Percentiles rank a stretch among this genome's conserved stretches.
phyloP scores from a whole-genome alignment of 1,140 invertebrate genomes.

The Drosophila ananassae region DNA sequence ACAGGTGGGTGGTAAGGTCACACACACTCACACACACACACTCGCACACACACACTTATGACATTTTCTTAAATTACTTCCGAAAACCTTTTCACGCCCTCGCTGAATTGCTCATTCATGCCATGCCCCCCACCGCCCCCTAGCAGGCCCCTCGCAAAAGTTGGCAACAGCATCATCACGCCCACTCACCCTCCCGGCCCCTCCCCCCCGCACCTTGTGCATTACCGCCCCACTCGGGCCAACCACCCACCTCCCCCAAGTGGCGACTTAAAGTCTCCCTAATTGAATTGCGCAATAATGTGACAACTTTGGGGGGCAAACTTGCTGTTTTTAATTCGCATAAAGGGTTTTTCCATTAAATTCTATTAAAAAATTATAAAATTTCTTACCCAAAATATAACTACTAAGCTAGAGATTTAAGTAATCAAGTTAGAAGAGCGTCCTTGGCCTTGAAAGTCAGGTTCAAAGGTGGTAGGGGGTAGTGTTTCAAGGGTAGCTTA shows the following conservation, averaged over 20 bases:
- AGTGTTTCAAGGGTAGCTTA: not conserved
- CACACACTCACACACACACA: conserved; percentile 22
- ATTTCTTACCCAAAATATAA: too few relatives aligned
- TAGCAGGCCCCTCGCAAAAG: not conserved
- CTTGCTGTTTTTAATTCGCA: conserved; percentile 4
- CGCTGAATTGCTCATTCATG: conserved; percentile 42
- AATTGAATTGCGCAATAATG: conserved; percentile 42
- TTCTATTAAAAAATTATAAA: too few relatives aligned
- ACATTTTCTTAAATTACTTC: conserved; percentile 50
- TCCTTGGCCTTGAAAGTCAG: conserved; percentile 1
- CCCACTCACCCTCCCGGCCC: not conserved
- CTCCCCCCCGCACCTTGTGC: not conserved
- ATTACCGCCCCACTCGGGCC: too few relatives aligned
- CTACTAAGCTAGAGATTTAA: too few relatives aligned
- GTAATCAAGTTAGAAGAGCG: too few relatives aligned
- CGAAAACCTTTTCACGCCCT: conserved; percentile 39
- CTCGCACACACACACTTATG: conserved; percentile 23
- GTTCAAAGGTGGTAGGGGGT: conserved; percentile 16
- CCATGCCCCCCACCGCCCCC: not conserved
- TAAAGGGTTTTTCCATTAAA: too few relatives aligned
- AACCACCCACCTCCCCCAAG: not conserved
- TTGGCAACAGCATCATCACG: not conserved
- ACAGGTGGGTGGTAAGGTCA: conserved; percentile 25
- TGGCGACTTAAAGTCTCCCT: conserved; percentile 35
- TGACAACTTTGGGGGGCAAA: conserved; percentile 17